phyloP scores from a whole-genome alignment of 2,888 invertebrate genomes.

The Diaperis boleti region DNA sequence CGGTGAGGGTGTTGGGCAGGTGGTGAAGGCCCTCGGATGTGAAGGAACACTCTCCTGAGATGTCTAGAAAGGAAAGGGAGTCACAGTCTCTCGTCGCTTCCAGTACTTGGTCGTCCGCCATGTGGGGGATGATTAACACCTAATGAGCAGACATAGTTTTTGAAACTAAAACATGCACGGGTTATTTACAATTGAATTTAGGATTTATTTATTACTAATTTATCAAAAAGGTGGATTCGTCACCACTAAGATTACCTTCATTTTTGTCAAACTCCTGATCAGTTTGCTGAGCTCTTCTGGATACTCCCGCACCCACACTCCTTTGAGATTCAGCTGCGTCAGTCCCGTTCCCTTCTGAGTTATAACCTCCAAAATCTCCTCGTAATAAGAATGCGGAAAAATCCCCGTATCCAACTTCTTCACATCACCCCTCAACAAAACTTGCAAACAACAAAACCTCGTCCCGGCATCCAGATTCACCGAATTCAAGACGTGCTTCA shows the following conservation, averaged over 20 bases:
- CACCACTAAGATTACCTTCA: too few species aligned
- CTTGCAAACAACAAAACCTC: slow-evolving; percentile 75
- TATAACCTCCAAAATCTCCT: slow-evolving; percentile 76
- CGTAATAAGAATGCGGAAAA: slow-evolving; percentile 79
- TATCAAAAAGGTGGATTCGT: too few species aligned
- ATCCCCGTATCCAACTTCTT: slow-evolving; percentile 76
- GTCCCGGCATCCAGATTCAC: slow-evolving; percentile 77
- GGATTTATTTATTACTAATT: too few species aligned
- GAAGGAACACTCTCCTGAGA: slow-evolving; percentile 79
- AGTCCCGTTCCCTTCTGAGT: slow-evolving; percentile 74
- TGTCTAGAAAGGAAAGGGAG: slow-evolving; percentile 73
- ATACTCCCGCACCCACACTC: slow-evolving; percentile 80
- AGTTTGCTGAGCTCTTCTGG: slow-evolving; percentile 73
- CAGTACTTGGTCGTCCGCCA: slow-evolving; percentile 77
- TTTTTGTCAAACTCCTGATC: slow-evolving; percentile 71
- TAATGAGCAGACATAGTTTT: too few species aligned
- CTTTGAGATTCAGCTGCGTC: slow-evolving; percentile 75
- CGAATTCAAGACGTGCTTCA: slow-evolving; percentile 74
- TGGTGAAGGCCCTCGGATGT: slow-evolving; percentile 74
- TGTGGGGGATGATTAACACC: slow-evolving; percentile 77
- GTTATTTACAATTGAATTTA: too few species aligned
- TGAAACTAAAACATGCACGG: too few species aligned
- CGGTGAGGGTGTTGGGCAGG: slow-evolving; percentile 71
- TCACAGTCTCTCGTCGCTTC: slow-evolving; percentile 71
- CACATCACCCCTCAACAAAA: slow-evolving; percentile 75